Conservation (phyloP, 2,113 vertebrate genomes). For the Sylvia atricapilla region DNA sequence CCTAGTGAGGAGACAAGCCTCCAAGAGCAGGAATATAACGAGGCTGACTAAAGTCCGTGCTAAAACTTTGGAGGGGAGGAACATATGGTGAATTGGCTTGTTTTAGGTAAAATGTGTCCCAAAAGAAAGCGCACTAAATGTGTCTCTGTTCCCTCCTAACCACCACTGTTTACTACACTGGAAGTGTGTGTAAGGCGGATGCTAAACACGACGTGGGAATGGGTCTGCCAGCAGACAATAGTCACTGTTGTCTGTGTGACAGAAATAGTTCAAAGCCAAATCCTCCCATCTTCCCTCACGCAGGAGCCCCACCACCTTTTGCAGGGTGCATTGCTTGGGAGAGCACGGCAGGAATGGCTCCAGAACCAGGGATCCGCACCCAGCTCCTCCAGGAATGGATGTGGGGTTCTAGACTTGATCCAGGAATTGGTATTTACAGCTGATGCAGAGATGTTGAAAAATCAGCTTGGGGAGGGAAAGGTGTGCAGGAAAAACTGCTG, state of each 20-base stretch:
- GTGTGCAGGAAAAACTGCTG: accelerated
- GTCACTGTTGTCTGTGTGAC: neutral
- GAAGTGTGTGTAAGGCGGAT: neutral
- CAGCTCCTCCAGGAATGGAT: neutral
- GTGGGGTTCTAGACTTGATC: neutral
- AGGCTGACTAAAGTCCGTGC: neutral
- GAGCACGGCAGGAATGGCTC: neutral
- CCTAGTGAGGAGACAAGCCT: neutral
- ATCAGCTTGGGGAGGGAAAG: accelerated
- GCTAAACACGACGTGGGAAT: neutral
- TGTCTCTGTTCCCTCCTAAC: neutral
- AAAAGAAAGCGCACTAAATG: neutral
- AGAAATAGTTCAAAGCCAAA: conserved; percentile 23
- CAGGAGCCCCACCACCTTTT: neutral
- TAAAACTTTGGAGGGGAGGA: conserved; percentile 40
- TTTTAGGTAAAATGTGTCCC: neutral
- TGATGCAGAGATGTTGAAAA: neutral
- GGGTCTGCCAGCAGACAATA: neutral
- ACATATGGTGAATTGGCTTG: neutral
- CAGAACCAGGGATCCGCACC: accelerated
- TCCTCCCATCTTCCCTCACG: neutral
- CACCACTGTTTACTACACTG: neutral
- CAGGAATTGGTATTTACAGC: neutral
- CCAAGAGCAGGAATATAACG: neutral
- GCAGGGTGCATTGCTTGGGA: accelerated